A percentile compares a stretch with the other conserved stretches of the same genome.
Conservation (phyloP, 2,888 invertebrate genomes). For the Cepaea hortensis region DNA sequence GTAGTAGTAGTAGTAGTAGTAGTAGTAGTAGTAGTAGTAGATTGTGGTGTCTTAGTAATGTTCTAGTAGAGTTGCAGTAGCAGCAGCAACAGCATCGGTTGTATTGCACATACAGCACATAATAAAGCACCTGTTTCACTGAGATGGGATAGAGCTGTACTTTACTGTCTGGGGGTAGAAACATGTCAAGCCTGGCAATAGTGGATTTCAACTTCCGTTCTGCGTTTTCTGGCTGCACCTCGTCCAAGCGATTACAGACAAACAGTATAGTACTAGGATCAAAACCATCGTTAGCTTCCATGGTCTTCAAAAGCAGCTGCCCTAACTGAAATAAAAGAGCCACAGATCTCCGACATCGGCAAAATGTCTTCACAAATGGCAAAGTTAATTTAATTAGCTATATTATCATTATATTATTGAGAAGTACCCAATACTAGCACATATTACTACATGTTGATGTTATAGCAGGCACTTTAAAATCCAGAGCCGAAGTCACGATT, state of each 20-base stretch:
- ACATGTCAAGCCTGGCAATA: conserved; percentile 54
- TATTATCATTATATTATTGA: too few relatives aligned
- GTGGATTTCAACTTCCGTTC: conserved; percentile 55
- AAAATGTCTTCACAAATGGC: too few relatives aligned
- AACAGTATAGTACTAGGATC: conserved; percentile 67
- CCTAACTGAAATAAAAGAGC: conserved; percentile 57
- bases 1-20: not conserved
- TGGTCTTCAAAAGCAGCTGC: conserved; percentile 55
- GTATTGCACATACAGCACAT: not conserved
- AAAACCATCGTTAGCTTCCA: conserved; percentile 57
- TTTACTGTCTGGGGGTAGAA: conserved; percentile 55
- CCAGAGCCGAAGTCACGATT: too few relatives aligned
- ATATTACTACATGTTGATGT: too few relatives aligned
- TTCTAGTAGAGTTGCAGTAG: too few relatives aligned
- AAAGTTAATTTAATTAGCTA: too few relatives aligned
- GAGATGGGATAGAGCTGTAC: conserved; percentile 62
- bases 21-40: not conserved
- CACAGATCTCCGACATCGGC: too few relatives aligned
- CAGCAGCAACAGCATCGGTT: too few relatives aligned
- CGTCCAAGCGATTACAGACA: conserved; percentile 72
- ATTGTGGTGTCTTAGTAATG: not conserved
- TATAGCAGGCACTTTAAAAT: too few relatives aligned
- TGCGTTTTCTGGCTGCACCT: conserved; percentile 56
- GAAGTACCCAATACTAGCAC: too few relatives aligned
- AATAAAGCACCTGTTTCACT: conserved; percentile 54